phyloP scores from a whole-genome alignment of 2,797 vertebrate genomes.

The Microctenopoma stevenorrisi region DNA sequence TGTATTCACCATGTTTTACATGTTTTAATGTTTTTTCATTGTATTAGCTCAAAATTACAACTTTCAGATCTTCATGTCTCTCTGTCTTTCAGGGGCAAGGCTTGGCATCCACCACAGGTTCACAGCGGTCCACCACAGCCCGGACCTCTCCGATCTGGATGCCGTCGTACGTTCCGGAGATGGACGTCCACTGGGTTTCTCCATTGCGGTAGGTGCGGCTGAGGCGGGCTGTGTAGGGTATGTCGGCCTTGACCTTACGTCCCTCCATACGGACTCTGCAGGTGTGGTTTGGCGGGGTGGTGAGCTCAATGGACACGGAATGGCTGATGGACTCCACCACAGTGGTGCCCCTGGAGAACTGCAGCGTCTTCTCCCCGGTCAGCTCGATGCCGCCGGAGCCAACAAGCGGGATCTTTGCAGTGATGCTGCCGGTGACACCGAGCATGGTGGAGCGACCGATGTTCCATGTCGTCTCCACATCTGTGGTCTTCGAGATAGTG shows the following conservation, averaged over 20 bases:
- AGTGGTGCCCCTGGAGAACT: conserved; percentile 79
- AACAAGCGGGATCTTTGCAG: conserved; percentile 80
- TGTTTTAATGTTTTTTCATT: conserved; percentile 17
- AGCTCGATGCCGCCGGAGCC: conserved; percentile 75
- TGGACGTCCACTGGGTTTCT: conserved; percentile 82
- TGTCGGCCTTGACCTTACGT: conserved; percentile 79
- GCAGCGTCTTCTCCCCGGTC: conserved; percentile 73
- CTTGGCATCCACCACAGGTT: conserved; percentile 75
- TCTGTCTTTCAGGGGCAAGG: conserved; percentile 72
- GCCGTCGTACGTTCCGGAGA: conserved; percentile 78
- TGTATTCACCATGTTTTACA: background rate
- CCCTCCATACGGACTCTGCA: conserved; percentile 83
- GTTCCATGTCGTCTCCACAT: conserved; percentile 81
- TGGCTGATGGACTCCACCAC: conserved; percentile 76
- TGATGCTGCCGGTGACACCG: conserved; percentile 78
- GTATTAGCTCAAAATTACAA: conserved; percentile 10
- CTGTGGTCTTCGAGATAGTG: conserved; percentile 79
- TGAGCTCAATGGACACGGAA: conserved; percentile 78
- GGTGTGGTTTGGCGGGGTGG: conserved; percentile 76
- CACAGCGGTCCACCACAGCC: conserved; percentile 80
- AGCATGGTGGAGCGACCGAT: conserved; percentile 82
- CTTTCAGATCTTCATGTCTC: rapidly evolving
- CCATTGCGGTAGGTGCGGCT: conserved; percentile 81
- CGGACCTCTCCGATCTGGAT: conserved; percentile 83
- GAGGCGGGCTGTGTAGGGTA: conserved; percentile 81